Conservation (phyloP, 2,888 invertebrate genomes). For the Malthinus seriepunctatus region DNA sequence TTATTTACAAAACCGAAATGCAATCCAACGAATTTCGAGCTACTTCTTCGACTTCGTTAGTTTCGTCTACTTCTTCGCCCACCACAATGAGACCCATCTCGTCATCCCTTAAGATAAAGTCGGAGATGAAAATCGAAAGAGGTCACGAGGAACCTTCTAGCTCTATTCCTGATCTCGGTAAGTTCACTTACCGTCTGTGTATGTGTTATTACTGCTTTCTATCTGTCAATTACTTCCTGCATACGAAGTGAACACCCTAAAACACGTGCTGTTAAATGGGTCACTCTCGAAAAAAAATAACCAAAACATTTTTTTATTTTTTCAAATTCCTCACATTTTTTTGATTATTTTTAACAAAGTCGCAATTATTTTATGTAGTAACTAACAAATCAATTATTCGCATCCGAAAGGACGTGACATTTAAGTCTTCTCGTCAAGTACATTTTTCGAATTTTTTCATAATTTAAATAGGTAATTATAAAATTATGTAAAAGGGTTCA, state of each 20-base stretch:
- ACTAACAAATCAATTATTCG: too few relatives aligned
- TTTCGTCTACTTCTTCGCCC: constrained; percentile 49
- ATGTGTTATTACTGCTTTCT: not conserved
- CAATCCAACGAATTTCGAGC: constrained; percentile 47
- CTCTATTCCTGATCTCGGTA: constrained; percentile 87
- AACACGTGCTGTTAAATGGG: constrained; percentile 8
- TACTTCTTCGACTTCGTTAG: constrained; percentile 45
- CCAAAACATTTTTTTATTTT: too few relatives aligned
- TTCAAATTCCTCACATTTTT: too few relatives aligned
- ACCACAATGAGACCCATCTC: constrained; percentile 65
- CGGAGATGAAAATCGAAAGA: constrained; percentile 42
- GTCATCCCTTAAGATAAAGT: constrained; percentile 52
- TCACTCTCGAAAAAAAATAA: too few relatives aligned
- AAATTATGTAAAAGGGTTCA: too few relatives aligned
- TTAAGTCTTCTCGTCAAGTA: too few relatives aligned
- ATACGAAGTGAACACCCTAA: not conserved
- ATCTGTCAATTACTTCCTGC: too few relatives aligned
- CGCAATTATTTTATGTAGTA: too few relatives aligned
- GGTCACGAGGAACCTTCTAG: constrained; percentile 81
- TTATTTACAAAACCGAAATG: constrained; percentile 50
- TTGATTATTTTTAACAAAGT: too few relatives aligned
- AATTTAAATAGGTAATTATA: too few relatives aligned
- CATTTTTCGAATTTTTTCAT: too few relatives aligned
- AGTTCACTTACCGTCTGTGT: constrained; percentile 51
- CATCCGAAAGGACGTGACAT: too few relatives aligned